Evolutionary conservation across 1,140 invertebrate genomes (phyloP), one percentile per base, ranked within the genome.

Genomic region (Hylyphantes graminicola): DNA sequence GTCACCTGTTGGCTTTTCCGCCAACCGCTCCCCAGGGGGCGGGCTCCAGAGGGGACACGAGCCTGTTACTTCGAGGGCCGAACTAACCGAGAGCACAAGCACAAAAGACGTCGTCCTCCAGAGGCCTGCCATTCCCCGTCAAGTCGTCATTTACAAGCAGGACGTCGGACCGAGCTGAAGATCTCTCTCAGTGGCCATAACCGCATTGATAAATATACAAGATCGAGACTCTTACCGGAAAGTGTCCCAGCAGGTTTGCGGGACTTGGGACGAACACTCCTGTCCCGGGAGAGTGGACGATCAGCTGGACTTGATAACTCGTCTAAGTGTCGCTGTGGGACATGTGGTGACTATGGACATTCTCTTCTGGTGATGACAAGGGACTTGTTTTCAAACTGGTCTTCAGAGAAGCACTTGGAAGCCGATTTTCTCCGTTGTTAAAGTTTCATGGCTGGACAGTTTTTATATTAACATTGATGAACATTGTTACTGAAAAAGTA

Each of bases 21-120:
- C 98, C 98, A 72, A 99, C 97, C 92, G 99, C 97, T 63, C 97
- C 99, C 11, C 99, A 91, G 90, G 98, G 98, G 90, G 97, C 99
- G 89, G 70, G 99, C 95, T 74, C 97, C 91, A 90, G 98, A 96
- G 77, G 85, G 73, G 64, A 77, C 35, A 70, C 72, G 85, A 50
- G 85, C 77, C 77, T 80, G 85, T 81, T 80, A 85, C 78, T 81
- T 64, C 35, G 35, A 35, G 35, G 35, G 35, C 64, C 19, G 63
- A 64, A 67, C 85, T 85, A 74, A 64, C 81, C 67, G 73, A 70
- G 82, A 77, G 74, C 82, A 77, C 82, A 72, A 76, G 78, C 78
- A 80, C 85, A 81, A 85, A 85, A 85, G 61, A 73, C 77, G 64
- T 73, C 35, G 35, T 74, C 85, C 85, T 77, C 72, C 68, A 72